phyloP scores from a whole-genome alignment of 2,888 invertebrate genomes.

The Eugnorisma glareosa region DNA sequence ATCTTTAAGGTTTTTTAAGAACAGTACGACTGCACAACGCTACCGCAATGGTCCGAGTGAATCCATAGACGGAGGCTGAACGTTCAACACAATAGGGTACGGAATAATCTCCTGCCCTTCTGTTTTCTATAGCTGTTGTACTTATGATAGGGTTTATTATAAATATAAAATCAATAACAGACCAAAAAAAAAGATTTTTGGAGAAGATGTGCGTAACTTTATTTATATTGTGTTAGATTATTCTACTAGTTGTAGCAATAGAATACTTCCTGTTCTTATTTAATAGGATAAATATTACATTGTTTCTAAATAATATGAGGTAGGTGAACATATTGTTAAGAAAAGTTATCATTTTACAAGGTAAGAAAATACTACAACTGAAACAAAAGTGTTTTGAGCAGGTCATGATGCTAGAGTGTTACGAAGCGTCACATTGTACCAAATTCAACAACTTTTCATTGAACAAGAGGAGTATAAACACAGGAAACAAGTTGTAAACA shows the following conservation, averaged over 20 bases:
- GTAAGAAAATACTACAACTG: not conserved
- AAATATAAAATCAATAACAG: conserved; percentile 82
- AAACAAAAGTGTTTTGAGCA: conserved; percentile 25
- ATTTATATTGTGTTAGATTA: not conserved
- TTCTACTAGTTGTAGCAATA: not conserved
- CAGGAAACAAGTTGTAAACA: conserved; percentile 89
- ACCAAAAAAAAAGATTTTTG: conserved; percentile 35
- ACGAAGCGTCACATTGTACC: conserved; percentile 60
- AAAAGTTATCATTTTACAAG: conserved; percentile 19
- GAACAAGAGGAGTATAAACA: conserved; percentile 82
- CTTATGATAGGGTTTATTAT: conserved; percentile 83
- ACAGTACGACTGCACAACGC: conserved; percentile 84
- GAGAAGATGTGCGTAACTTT: conserved; percentile 24
- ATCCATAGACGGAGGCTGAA: conserved; percentile 78
- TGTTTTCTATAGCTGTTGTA: conserved; percentile 75
- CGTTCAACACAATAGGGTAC: conserved; percentile 83
- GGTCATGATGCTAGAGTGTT: conserved; percentile 46
- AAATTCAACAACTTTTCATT: conserved; percentile 77
- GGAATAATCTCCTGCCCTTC: conserved; percentile 79
- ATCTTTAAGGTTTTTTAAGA: conserved; percentile 75
- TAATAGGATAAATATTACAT: not conserved
- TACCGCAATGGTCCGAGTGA: conserved; percentile 83
- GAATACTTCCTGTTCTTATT: not conserved
- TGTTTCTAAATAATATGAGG: not conserved
- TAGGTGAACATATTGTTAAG: not conserved